Percentiles rank a stretch among this genome's conserved stretches.
Conservation (phyloP, 2,888 invertebrate genomes). For the Clepsis dumicolana region DNA sequence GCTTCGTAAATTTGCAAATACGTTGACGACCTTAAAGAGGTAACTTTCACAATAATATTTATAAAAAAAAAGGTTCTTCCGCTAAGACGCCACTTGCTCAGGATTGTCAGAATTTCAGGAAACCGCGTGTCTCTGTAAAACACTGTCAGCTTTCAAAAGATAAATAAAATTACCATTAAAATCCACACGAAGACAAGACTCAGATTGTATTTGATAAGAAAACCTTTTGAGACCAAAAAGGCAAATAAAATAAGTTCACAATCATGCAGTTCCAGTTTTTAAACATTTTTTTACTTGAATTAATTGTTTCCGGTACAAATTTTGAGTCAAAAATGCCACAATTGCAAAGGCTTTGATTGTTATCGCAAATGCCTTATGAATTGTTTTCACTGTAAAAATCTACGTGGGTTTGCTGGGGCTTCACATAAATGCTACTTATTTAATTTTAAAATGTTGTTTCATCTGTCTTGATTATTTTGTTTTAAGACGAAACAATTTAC, state of each 20-base stretch:
- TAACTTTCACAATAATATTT: too few relatives aligned
- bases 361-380: constrained; percentile 21
- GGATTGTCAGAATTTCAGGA: too few relatives aligned
- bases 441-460: background rate
- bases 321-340: constrained; percentile 40
- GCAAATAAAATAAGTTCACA: constrained; percentile 13
- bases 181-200: background rate
- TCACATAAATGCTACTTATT: background rate
- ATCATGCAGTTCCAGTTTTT: constrained; percentile 39
- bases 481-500: too few relatives aligned
- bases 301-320: constrained; percentile 42
- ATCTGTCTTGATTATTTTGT: too few relatives aligned
- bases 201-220: constrained; percentile 19
- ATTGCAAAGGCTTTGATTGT: constrained; percentile 23
- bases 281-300: constrained; percentile 29
- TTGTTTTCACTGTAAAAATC: constrained; percentile 10
- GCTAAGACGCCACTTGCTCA: too few relatives aligned
- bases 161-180: background rate
- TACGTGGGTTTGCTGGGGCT: background rate
- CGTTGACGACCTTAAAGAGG: too few relatives aligned
- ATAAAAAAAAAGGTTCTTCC: too few relatives aligned
- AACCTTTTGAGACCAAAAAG: constrained; percentile 13
- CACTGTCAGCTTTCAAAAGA: background rate
- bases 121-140: too few relatives aligned
- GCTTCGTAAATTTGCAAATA: too few relatives aligned